These are phyloP conservation scores for Eira barbara DNA, from an alignment of 2,113 vertebrate genomes.

Conservation along the genomic window DNA sequence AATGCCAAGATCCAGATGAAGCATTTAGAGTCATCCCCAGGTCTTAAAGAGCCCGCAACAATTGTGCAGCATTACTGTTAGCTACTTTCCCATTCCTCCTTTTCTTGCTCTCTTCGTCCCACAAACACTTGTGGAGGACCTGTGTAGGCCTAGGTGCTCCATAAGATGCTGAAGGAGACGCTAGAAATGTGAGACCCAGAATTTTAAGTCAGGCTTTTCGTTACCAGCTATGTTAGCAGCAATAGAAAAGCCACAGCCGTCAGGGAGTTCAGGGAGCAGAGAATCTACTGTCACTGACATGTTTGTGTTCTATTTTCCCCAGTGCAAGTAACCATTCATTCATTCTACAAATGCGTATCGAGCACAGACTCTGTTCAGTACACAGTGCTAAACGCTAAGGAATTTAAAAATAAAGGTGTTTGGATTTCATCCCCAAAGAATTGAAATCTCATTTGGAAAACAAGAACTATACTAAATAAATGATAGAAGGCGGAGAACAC, in stretches of 20 bases:
- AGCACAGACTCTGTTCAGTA: not conserved
- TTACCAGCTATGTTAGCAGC: not conserved
- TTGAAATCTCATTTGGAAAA: slow-evolving; percentile 2
- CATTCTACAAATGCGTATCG: not conserved
- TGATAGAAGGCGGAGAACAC: not conserved
- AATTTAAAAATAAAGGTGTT: slow-evolving; percentile 15
- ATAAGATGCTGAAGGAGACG: not conserved
- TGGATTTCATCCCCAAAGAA: not conserved
- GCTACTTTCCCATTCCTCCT: not conserved
- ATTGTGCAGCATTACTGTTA: not conserved
- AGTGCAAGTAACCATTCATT: not conserved
- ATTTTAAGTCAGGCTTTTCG: not conserved
- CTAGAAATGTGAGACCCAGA: not conserved
- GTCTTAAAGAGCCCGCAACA: not conserved
- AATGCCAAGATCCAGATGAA: not conserved
- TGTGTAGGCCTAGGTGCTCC: not conserved
- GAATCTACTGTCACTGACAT: not conserved
- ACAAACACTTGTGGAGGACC: not conserved
- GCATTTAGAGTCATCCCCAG: not conserved
- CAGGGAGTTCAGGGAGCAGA: not conserved
- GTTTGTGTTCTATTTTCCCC: not conserved
- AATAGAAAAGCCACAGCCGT: not conserved
- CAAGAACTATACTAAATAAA: not conserved
- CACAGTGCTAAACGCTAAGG: not conserved
- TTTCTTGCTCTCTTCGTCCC: not conserved